Evolutionary conservation across 2,113 vertebrate species (phyloP).

Genomic region (Ceyx cyanopectus): DNA sequence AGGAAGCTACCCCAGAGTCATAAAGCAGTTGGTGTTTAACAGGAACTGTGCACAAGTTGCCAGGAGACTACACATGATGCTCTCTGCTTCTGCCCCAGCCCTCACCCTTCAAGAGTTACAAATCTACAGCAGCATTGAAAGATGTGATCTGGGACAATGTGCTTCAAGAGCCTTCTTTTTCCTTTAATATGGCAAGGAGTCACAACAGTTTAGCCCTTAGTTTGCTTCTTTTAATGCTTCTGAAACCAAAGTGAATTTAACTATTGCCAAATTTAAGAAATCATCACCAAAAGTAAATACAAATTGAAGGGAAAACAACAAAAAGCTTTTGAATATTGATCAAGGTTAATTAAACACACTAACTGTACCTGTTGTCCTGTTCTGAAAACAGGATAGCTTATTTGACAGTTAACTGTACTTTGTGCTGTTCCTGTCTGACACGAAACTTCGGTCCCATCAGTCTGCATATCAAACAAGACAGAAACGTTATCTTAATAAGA

Average conservation of each 20-base stretch:
- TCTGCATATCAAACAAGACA: conserved; percentile 73
- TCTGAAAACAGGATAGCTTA: conserved; percentile 87
- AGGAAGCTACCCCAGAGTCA: not conserved
- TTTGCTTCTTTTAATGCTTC: not conserved
- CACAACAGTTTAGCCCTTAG: not conserved
- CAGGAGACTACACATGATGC: rapidly evolving
- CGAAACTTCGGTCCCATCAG: conserved; percentile 83
- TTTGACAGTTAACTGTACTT: conserved; percentile 82
- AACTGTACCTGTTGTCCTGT: conserved; percentile 79
- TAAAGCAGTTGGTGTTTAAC: not conserved
- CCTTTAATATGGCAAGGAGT: not conserved
- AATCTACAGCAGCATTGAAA: not conserved
- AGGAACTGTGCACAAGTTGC: not conserved
- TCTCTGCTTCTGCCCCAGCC: not conserved
- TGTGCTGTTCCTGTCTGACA: conserved; percentile 79
- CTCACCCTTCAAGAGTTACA: not conserved
- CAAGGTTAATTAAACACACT: not conserved
- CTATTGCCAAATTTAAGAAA: not conserved
- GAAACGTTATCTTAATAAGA: not conserved
- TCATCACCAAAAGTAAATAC: not conserved
- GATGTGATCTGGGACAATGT: not conserved
- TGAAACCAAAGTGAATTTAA: not conserved
- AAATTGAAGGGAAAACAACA: not conserved
- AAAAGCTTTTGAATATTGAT: not conserved
- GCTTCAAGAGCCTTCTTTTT: not conserved